phyloP scores from a whole-genome alignment of 2,113 vertebrate species.

The Corythaeola cristata region DNA sequence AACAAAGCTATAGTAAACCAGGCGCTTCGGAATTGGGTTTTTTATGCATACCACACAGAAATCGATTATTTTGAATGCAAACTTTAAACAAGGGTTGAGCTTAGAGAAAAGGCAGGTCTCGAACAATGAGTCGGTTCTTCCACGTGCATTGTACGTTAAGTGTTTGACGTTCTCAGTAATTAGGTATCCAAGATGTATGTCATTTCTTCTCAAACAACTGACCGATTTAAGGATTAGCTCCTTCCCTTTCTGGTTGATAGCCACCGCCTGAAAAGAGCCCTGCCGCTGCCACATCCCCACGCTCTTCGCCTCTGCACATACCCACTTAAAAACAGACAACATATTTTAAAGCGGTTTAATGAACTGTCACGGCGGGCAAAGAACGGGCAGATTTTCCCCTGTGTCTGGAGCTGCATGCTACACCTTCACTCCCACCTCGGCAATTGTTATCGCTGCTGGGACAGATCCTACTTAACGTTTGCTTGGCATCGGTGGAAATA shows the following conservation, averaged over 20 bases:
- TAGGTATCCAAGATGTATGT: background rate
- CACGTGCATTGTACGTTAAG: background rate
- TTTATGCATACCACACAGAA: background rate
- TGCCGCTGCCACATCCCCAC: background rate
- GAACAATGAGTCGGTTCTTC: background rate
- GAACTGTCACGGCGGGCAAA: background rate
- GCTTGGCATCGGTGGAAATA: background rate
- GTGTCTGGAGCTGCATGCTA: background rate
- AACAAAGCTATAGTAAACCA: background rate
- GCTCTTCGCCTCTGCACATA: background rate
- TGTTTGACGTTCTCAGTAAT: background rate
- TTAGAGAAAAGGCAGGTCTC: background rate
- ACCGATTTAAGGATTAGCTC: background rate
- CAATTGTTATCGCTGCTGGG: background rate
- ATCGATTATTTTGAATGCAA: background rate
- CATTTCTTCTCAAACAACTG: background rate
- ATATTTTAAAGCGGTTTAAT: background rate
- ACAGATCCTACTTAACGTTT: background rate
- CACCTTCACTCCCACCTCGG: background rate
- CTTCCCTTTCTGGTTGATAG: background rate
- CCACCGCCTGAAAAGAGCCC: background rate
- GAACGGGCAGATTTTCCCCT: background rate
- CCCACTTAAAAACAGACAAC: background rate
- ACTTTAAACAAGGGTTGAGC: background rate
- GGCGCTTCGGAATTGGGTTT: background rate